Evolutionary conservation across 2,888 invertebrate genomes (phyloP).

Genomic region (Xanthorhoe spadicearia): DNA sequence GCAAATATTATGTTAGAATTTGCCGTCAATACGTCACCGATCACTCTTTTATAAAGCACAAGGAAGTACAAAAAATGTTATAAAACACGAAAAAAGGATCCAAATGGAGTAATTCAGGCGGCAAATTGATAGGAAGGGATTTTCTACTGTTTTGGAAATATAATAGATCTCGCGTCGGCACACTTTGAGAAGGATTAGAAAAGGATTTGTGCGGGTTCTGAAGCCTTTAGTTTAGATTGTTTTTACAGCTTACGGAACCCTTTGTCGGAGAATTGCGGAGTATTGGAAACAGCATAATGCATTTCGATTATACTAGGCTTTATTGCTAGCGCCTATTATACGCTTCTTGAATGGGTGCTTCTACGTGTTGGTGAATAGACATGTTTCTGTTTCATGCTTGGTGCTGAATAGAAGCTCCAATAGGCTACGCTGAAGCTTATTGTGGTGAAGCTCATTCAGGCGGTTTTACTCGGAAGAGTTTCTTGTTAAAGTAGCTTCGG

Average conservation of each 20-base stretch:
- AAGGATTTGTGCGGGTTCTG: slow-evolving; percentile 54
- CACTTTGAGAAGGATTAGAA: slow-evolving; percentile 77
- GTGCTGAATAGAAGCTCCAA: slow-evolving; percentile 62
- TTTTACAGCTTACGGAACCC: slow-evolving; percentile 81
- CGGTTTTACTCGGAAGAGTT: slow-evolving; percentile 34
- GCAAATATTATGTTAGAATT: slow-evolving; percentile 38
- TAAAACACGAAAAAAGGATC: slow-evolving; percentile 66
- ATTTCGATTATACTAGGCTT: slow-evolving; percentile 53
- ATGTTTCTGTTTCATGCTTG: slow-evolving; percentile 78
- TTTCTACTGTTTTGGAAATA: slow-evolving; percentile 83
- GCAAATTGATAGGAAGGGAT: slow-evolving; percentile 82
- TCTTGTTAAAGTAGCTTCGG: slow-evolving; percentile 25
- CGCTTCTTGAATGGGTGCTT: slow-evolving; percentile 68
- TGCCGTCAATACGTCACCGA: slow-evolving; percentile 36
- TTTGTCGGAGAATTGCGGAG: slow-evolving; percentile 75
- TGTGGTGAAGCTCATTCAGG: slow-evolving; percentile 40
- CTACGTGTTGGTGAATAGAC: slow-evolving; percentile 75
- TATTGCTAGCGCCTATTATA: slow-evolving; percentile 65
- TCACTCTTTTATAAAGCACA: slow-evolving; percentile 47
- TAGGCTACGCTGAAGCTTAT: slow-evolving; percentile 39
- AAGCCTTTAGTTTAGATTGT: slow-evolving; percentile 67
- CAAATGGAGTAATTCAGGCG: slow-evolving; percentile 74
- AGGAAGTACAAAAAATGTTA: slow-evolving; percentile 63
- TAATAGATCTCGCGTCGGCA: slow-evolving; percentile 58
- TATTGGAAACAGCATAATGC: slow-evolving; percentile 61